phyloP scores from a whole-genome alignment of 2,888 invertebrate genomes.

The Plusia festucae region DNA sequence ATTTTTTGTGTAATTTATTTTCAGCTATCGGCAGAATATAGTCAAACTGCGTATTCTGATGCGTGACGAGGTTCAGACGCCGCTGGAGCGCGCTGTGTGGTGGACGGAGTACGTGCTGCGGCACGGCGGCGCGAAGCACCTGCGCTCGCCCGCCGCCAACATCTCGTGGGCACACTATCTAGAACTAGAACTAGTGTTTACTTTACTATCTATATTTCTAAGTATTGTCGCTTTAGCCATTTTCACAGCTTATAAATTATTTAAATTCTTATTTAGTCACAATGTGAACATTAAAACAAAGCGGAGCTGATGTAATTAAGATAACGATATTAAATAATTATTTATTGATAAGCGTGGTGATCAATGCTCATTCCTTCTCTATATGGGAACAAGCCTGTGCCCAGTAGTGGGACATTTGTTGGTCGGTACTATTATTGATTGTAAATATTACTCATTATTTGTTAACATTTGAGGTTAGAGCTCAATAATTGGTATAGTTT shows the following conservation, averaged over 20 bases:
- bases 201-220: slow-evolving; percentile 1
- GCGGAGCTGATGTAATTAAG: not conserved
- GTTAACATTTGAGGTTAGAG: too few species aligned
- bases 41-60: slow-evolving; percentile 21
- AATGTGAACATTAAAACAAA: not conserved
- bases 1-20: not conserved
- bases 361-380: too few species aligned
- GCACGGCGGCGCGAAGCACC: slow-evolving; percentile 54
- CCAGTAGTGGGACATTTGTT: too few species aligned
- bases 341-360: too few species aligned
- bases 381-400: too few species aligned
- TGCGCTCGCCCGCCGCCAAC: slow-evolving; percentile 46
- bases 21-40: slow-evolving; percentile 36
- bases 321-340: too few species aligned
- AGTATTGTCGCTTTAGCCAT: not conserved
- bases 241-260: not conserved
- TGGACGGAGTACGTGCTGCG: slow-evolving; percentile 66
- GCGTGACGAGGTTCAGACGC: slow-evolving; percentile 34
- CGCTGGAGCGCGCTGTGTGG: slow-evolving; percentile 64
- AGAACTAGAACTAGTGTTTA: slow-evolving; percentile 27
- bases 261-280: not conserved
- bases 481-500: too few species aligned
- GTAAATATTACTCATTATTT: too few species aligned
- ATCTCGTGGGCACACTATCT: slow-evolving; percentile 40
- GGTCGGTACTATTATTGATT: too few species aligned